Conservation (phyloP, 2,113 vertebrate species). For the Crypturellus undulatus region DNA sequence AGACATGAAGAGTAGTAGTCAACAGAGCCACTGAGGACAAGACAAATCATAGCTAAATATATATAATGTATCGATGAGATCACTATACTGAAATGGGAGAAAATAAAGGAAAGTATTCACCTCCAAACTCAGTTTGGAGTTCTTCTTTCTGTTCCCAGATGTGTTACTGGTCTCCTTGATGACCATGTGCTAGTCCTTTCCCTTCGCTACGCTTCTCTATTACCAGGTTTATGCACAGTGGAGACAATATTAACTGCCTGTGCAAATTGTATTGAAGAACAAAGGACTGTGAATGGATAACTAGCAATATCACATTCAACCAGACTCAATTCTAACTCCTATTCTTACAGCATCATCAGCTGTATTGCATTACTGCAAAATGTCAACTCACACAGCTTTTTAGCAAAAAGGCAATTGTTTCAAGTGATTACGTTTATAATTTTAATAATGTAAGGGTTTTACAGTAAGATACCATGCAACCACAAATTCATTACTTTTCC, state of each 20-base stretch:
- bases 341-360: not conserved
- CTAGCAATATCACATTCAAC: not conserved
- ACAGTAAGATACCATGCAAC: conserved; percentile 16
- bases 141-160: not conserved
- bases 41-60: not conserved
- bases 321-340: not conserved
- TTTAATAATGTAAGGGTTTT: conserved; percentile 65
- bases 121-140: not conserved
- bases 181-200: not conserved
- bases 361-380: not conserved
- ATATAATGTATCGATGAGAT: not conserved
- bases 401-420: not conserved
- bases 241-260: not conserved
- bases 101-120: not conserved
- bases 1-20: not conserved
- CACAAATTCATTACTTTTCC: conserved; percentile 50
- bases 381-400: not conserved
- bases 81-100: not conserved
- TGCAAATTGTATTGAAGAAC: not conserved
- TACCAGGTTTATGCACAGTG: not conserved
- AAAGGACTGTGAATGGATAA: not conserved
- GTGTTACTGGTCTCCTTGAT: not conserved
- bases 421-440: conserved; percentile 70
- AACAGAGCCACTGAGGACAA: not conserved
- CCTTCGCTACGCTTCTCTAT: not conserved